These are phyloP conservation scores for Ormia ochracea DNA, from an alignment of 2,888 invertebrate species.

Conservation along the genomic window DNA sequence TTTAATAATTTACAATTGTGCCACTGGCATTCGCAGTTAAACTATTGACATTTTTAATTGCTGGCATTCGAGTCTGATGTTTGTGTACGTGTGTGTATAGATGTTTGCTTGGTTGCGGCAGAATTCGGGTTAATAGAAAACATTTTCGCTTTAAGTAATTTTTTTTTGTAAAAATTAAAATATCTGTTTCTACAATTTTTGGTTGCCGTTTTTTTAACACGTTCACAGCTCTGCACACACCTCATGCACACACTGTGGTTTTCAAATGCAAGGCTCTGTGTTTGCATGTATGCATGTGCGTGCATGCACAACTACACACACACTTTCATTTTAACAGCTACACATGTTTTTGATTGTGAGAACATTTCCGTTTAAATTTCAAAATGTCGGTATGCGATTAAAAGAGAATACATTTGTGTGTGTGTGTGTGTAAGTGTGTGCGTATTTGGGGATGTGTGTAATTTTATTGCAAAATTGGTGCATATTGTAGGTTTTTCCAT, in stretches of 20 bases:
- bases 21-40: background rate
- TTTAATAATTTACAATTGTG: background rate
- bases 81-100: background rate
- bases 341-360: slow-evolving; percentile 29
- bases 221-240: background rate
- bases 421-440: background rate
- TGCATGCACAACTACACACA: background rate
- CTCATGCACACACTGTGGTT: background rate
- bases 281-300: background rate
- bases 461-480: slow-evolving; percentile 36
- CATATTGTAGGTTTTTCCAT: slow-evolving; percentile 30
- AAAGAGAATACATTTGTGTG: background rate
- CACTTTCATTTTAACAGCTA: background rate
- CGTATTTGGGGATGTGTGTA: background rate
- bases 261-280: too few species aligned
- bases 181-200: slow-evolving; percentile 29
- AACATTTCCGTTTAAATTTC: slow-evolving; percentile 1
- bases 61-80: slow-evolving; percentile 13
- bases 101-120: background rate
- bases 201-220: background rate
- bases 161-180: slow-evolving; percentile 16
- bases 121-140: slow-evolving; percentile 52
- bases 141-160: slow-evolving; percentile 23
- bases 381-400: background rate
- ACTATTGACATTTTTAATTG: slow-evolving; percentile 13